Percentiles rank a stretch among this genome's conserved stretches.
Conservation (phyloP, 2,888 invertebrate genomes). For the Cactoblastis cactorum region DNA sequence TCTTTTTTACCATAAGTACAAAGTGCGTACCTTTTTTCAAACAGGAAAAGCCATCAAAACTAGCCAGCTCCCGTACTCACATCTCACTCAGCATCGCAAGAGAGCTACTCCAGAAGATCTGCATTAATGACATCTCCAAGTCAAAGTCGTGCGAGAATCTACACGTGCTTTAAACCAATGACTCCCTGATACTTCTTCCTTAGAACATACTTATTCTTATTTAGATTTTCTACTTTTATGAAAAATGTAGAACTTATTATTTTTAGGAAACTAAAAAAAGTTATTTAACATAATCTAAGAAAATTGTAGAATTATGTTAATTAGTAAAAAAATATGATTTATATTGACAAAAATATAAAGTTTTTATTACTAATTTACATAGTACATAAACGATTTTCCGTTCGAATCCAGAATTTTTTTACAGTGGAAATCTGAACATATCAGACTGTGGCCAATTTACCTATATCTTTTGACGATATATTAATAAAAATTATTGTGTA, state of each 20-base stretch:
- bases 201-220: not conserved
- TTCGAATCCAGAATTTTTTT: too few relatives aligned
- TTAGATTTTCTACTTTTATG: slow-evolving; percentile 8
- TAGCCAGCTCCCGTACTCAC: slow-evolving; percentile 89
- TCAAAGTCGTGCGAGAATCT: slow-evolving; percentile 93
- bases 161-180: slow-evolving; percentile 83
- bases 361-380: too few relatives aligned
- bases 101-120: slow-evolving; percentile 90
- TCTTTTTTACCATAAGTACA: too few relatives aligned
- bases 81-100: slow-evolving; percentile 89
- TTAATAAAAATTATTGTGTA: too few relatives aligned
- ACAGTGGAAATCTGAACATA: too few relatives aligned
- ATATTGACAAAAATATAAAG: too few relatives aligned
- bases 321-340: too few relatives aligned
- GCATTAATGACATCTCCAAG: slow-evolving; percentile 90
- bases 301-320: too few relatives aligned
- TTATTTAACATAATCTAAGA: too few relatives aligned
- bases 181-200: slow-evolving; percentile 29
- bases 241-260: not conserved
- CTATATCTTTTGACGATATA: too few relatives aligned
- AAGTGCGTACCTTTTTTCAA: slow-evolving; percentile 12
- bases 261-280: not conserved
- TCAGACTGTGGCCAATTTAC: too few relatives aligned
- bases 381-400: too few relatives aligned
- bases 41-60: slow-evolving; percentile 80